Evolutionary conservation across 2,888 invertebrate genomes (phyloP).

Genomic region (Sepioteuthis lessoniana): DNA sequence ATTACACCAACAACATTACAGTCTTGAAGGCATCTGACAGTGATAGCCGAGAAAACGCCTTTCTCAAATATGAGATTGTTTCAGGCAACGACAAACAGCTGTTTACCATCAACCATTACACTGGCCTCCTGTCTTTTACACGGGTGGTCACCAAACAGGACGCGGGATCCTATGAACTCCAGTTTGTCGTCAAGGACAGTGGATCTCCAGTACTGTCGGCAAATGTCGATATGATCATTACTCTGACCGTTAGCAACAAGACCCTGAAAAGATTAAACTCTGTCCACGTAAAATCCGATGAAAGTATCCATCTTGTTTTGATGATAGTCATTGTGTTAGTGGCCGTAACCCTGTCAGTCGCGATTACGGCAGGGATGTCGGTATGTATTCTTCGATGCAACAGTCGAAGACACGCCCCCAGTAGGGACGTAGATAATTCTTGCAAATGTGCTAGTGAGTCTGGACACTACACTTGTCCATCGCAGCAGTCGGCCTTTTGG

Average conservation of each 20-base stretch:
- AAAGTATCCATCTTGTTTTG: slow-evolving; percentile 21
- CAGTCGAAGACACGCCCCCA: slow-evolving; percentile 20
- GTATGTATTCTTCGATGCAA: neutral
- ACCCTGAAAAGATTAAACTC: neutral
- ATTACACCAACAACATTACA: neutral
- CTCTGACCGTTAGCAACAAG: neutral
- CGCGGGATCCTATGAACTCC: neutral
- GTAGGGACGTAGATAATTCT: slow-evolving; percentile 33
- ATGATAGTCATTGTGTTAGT: neutral
- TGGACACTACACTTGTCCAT: neutral
- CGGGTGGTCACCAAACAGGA: neutral
- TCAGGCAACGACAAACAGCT: neutral
- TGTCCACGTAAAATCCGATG: slow-evolving; percentile 21
- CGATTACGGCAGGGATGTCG: neutral
- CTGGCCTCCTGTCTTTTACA: neutral
- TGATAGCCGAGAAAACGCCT: slow-evolving; percentile 13
- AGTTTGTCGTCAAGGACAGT: neutral
- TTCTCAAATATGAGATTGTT: neutral
- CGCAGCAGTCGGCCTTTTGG: neutral
- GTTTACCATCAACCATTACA: slow-evolving; percentile 11
- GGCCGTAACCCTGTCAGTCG: neutral
- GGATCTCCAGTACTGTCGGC: neutral
- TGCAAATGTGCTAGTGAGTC: neutral
- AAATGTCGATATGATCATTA: neutral
- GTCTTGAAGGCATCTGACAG: neutral